These are phyloP conservation scores for Mayetiola destructor DNA, from an alignment of 2,888 invertebrate genomes.

Conservation along the genomic window DNA sequence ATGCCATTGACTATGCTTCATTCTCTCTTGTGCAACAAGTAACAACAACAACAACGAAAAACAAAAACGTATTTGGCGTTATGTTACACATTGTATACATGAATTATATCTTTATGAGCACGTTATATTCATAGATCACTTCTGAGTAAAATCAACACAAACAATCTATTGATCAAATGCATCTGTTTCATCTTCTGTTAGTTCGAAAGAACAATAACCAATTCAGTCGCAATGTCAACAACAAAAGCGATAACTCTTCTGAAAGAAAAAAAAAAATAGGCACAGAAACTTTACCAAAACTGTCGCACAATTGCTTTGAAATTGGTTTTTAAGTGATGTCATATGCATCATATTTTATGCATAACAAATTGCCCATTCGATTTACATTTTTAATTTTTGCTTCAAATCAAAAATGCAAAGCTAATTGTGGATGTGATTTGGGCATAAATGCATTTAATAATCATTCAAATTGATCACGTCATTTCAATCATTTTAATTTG, in stretches of 20 bases:
- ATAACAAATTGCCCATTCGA: too few relatives aligned
- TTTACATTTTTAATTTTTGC: neutral
- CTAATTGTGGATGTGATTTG: too few relatives aligned
- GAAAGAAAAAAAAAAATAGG: neutral
- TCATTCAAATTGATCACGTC: too few relatives aligned
- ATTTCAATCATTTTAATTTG: too few relatives aligned
- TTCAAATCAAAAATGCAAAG: neutral
- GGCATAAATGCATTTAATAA: too few relatives aligned
- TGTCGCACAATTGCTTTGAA: neutral
- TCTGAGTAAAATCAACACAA: too few relatives aligned
- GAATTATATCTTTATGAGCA: neutral
- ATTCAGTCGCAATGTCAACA: neutral
- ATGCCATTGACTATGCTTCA: neutral
- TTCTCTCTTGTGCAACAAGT: neutral
- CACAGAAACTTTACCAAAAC: neutral
- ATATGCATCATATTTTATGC: too few relatives aligned
- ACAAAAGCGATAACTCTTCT: neutral
- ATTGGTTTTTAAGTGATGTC: slow-evolving; percentile 1
- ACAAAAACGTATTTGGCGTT: neutral
- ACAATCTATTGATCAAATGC: neutral
- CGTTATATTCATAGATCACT: too few relatives aligned
- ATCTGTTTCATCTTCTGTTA: too few relatives aligned
- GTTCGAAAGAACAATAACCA: neutral
- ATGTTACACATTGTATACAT: neutral
- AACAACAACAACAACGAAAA: too few relatives aligned